These are phyloP conservation scores for Drosophila novamexicana DNA, from an alignment of 1,140 invertebrate species.

Conservation along the genomic window DNA sequence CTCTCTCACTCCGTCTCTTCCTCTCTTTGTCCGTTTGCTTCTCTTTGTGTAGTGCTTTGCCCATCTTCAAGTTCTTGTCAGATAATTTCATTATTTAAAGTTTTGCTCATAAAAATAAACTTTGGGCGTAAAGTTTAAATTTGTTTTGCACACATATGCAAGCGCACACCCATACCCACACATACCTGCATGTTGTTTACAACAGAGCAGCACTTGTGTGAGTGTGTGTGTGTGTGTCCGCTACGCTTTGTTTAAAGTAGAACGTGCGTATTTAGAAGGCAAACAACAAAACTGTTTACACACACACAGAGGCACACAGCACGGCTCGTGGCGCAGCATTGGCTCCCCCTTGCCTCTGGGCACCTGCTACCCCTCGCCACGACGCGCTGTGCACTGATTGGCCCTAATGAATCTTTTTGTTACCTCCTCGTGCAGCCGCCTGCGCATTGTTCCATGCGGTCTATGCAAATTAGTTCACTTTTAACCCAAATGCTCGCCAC, in stretches of 20 bases:
- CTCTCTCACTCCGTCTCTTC: not conserved
- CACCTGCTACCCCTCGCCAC: slow-evolving; percentile 49
- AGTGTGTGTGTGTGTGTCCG: slow-evolving; percentile 32
- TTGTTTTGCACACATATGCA: slow-evolving; percentile 75
- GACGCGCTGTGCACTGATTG: slow-evolving; percentile 79
- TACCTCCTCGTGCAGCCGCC: slow-evolving; percentile 74
- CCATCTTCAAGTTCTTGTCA: slow-evolving; percentile 74
- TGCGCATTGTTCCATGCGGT: slow-evolving; percentile 79
- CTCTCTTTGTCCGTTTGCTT: slow-evolving; percentile 23
- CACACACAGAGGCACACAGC: slow-evolving; percentile 49
- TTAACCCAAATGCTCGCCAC: slow-evolving; percentile 60
- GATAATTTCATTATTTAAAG: slow-evolving; percentile 82
- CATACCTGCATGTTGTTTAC: slow-evolving; percentile 56
- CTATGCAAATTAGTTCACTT: slow-evolving; percentile 83
- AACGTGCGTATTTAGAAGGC: slow-evolving; percentile 81
- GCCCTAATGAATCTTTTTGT: slow-evolving; percentile 82
- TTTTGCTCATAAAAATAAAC: slow-evolving; percentile 81
- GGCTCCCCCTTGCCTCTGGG: slow-evolving; percentile 16
- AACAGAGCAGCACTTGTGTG: slow-evolving; percentile 47
- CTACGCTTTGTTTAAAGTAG: slow-evolving; percentile 77
- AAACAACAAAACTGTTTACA: slow-evolving; percentile 75
- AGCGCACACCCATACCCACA: slow-evolving; percentile 21
- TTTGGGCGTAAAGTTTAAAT: slow-evolving; percentile 82
- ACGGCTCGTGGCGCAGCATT: slow-evolving; percentile 5
- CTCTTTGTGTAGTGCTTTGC: slow-evolving; percentile 44